These are phyloP conservation scores for Ashinkailepas kermadecensis DNA, from an alignment of 2,888 invertebrate genomes.

Conservation along the genomic window DNA sequence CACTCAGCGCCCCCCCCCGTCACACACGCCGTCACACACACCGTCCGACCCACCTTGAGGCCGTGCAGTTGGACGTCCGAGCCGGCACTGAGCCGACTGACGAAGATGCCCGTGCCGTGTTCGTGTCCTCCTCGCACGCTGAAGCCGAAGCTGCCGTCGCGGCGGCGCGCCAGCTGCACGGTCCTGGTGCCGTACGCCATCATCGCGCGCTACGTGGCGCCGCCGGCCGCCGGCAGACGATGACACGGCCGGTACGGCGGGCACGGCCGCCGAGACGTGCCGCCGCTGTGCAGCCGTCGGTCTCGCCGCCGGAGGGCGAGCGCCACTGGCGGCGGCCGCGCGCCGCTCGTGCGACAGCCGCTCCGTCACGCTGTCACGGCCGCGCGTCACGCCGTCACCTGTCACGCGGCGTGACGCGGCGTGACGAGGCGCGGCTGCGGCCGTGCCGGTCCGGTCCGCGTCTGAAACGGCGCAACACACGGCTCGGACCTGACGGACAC, in stretches of 20 bases:
- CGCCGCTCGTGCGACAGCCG: too few relatives aligned
- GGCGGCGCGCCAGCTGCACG: slow-evolving; percentile 35
- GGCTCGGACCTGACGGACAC: too few relatives aligned
- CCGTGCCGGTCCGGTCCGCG: neutral
- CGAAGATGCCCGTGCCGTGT: slow-evolving; percentile 85
- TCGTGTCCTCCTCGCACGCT: slow-evolving; percentile 79
- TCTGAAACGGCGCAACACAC: too few relatives aligned
- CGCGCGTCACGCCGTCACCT: neutral
- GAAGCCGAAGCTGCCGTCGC: slow-evolving; percentile 59
- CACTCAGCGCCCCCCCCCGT: too few relatives aligned
- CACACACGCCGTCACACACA: too few relatives aligned
- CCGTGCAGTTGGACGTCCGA: slow-evolving; percentile 82
- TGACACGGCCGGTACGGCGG: neutral
- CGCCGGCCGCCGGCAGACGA: neutral
- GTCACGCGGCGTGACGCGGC: neutral
- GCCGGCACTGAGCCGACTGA: slow-evolving; percentile 76
- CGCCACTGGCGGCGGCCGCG: too few relatives aligned
- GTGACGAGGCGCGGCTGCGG: neutral
- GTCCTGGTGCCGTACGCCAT: slow-evolving; percentile 34
- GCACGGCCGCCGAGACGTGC: neutral
- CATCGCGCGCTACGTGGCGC: slow-evolving; percentile 28
- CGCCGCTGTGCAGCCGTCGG: neutral
- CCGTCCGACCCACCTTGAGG: slow-evolving; percentile 44
- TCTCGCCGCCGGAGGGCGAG: too few relatives aligned
- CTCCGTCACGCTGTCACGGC: neutral